These are phyloP conservation scores for Astyanax mexicanus DNA, from an alignment of 2,797 vertebrate species.

Conservation along the genomic window DNA sequence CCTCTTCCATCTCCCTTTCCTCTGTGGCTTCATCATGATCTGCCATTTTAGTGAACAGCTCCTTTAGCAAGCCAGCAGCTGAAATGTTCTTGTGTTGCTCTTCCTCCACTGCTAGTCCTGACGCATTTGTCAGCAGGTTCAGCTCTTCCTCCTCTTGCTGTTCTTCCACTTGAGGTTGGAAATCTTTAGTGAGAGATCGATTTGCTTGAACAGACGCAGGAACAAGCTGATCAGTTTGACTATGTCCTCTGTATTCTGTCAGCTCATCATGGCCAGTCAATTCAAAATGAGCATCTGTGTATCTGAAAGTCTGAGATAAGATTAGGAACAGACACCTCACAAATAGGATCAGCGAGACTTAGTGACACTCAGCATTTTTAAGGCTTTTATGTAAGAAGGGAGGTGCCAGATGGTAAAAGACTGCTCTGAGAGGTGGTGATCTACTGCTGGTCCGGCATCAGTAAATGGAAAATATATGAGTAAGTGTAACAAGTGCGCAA, in stretches of 20 bases:
- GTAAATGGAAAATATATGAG: too few species aligned
- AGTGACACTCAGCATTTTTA: slow-evolving; percentile 76
- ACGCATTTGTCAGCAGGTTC: not conserved
- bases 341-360: slow-evolving; percentile 75
- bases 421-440: not conserved
- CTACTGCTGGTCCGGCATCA: not conserved
- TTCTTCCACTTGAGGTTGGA: not conserved
- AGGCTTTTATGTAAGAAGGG: slow-evolving; percentile 69
- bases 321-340: slow-evolving; percentile 58
- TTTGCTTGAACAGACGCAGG: not conserved
- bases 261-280: not conserved
- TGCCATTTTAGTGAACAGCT: slow-evolving; percentile 62
- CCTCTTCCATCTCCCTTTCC: slow-evolving; percentile 57
- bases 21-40: slow-evolving; percentile 55
- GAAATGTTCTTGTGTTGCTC: not conserved
- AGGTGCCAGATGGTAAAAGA: slow-evolving; percentile 49
- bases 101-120: not conserved
- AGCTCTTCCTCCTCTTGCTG: not conserved
- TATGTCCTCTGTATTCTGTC: not conserved
- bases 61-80: slow-evolving; percentile 4
- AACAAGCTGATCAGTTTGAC: not conserved
- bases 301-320: slow-evolving; percentile 39
- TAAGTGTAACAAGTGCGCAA: too few species aligned
- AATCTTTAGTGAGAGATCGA: not conserved
- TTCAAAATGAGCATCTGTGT: slow-evolving; percentile 20